These are phyloP conservation scores for Hypolimnas misippus DNA, from an alignment of 2,888 invertebrate genomes.

Conservation along the genomic window DNA sequence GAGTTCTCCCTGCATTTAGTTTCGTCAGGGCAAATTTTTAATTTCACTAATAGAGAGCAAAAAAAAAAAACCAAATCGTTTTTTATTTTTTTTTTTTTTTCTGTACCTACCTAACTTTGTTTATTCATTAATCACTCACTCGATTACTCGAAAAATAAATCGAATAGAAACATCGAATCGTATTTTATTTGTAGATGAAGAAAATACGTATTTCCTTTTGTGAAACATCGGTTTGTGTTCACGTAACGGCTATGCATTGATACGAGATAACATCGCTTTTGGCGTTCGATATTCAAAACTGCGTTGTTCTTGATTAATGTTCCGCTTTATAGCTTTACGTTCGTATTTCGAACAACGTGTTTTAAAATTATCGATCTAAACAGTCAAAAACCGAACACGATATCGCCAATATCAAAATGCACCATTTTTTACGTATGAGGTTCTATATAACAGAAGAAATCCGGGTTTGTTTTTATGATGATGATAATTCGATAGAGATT, in stretches of 20 bases:
- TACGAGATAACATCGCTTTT: slow-evolving; percentile 69
- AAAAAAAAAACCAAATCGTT: slow-evolving; percentile 11
- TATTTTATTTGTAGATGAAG: slow-evolving; percentile 26
- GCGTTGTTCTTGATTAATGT: slow-evolving; percentile 75
- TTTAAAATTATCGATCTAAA: slow-evolving; percentile 46
- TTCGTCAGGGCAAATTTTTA: slow-evolving; percentile 30
- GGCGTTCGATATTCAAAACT: slow-evolving; percentile 76
- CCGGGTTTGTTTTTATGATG: too few relatives aligned
- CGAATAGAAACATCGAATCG: not conserved
- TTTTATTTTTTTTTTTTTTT: not conserved
- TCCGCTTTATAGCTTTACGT: slow-evolving; percentile 58
- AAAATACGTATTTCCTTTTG: slow-evolving; percentile 41
- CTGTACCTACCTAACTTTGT: slow-evolving; percentile 1
- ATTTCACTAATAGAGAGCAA: slow-evolving; percentile 34
- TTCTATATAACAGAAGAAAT: too few relatives aligned
- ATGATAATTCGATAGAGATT: too few relatives aligned
- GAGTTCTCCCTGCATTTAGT: slow-evolving; percentile 38
- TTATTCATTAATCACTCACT: slow-evolving; percentile 11
- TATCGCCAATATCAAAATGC: not conserved
- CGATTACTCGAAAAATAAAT: slow-evolving; percentile 2
- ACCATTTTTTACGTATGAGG: too few relatives aligned
- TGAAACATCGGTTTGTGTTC: slow-evolving; percentile 41
- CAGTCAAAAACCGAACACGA: slow-evolving; percentile 17
- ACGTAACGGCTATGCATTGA: slow-evolving; percentile 59
- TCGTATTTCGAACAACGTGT: slow-evolving; percentile 43